Conservation (phyloP, 1,140 invertebrate genomes). For the Trichoplusia ni region DNA sequence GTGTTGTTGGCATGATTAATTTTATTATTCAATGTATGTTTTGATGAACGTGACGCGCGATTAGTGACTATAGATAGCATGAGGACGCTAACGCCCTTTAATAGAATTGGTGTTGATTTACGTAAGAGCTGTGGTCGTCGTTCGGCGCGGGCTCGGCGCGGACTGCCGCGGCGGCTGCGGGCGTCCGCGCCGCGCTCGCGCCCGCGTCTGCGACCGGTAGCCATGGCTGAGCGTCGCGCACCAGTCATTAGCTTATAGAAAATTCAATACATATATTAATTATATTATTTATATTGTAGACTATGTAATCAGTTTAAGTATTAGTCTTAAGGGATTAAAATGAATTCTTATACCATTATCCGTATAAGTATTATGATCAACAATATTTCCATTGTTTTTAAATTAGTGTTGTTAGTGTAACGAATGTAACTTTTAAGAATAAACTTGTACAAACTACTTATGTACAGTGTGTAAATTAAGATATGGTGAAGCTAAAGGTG, state of each 20-base stretch:
- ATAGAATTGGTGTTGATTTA: neutral
- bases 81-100: neutral
- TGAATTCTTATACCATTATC: constrained; percentile 73
- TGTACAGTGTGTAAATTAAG: constrained; percentile 74
- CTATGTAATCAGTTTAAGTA: constrained; percentile 59
- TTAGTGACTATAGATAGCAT: constrained; percentile 5
- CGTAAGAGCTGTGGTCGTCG: neutral
- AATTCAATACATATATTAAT: constrained; percentile 65
- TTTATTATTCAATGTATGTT: constrained; percentile 9
- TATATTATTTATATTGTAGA: constrained; percentile 70
- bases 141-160: neutral
- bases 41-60: neutral
- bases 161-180: neutral
- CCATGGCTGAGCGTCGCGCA: constrained; percentile 68
- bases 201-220: neutral
- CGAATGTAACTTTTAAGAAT: constrained; percentile 55
- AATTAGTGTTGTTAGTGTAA: constrained; percentile 62
- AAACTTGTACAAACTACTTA: constrained; percentile 78
- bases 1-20: constrained; percentile 8
- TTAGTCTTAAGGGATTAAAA: constrained; percentile 74
- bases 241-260: constrained; percentile 71
- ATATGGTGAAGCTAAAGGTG: constrained; percentile 52
- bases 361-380: constrained; percentile 78
- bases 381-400: constrained; percentile 78
- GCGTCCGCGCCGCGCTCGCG: neutral